Evolutionary conservation across 2,113 vertebrate genomes (phyloP), one percentile per base, ranked within the genome.

Genomic region (Seriola aureovittata): DNA sequence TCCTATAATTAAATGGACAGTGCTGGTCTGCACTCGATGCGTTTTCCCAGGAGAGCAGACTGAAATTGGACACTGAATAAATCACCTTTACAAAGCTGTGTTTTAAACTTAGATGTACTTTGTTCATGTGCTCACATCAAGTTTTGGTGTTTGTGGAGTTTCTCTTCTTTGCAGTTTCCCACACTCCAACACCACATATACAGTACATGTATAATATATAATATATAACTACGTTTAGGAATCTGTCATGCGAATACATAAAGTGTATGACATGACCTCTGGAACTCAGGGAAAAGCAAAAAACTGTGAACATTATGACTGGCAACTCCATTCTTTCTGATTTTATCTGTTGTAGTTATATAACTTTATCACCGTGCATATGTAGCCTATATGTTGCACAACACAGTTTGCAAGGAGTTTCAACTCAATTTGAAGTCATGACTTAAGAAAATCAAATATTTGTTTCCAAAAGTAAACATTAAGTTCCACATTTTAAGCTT

Each of bases 11-110:
- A 78, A 78, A 72, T 75, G 60, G 66, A 57, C 46, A 34, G 40
- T 40, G 62, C 36, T 65, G 29, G 5, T 52, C 66, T 81, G 63
- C 25, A 17, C 34, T 32, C 2, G 1, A 25, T 17, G 23, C 11
- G 4, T 48, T 87, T 88, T 88, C 84, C 84, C 82, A 78, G 44
- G 40, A 75, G 42, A 78, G 38, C 5, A 57, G 38, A 65, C 2
- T 75, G 81, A 85, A 86, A 78, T 29, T 23, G 19, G 73, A 82
- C 48, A 40, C 84, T 69, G 14, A 25, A 21, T 42, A 82, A 69
- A 65, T 83, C 69, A 72, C 57, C 34, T 58, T 60, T 23, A 66
- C 63, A 77, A 65, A 78, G 62, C 42, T 42, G 50, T 2, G 12
- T 63, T 57, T 75, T 75, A 63, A 77, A 57, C 9, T 36, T 5